Evolutionary conservation across 1,140 invertebrate genomes (phyloP).

Genomic region (Lysiphlebus fabarum): DNA sequence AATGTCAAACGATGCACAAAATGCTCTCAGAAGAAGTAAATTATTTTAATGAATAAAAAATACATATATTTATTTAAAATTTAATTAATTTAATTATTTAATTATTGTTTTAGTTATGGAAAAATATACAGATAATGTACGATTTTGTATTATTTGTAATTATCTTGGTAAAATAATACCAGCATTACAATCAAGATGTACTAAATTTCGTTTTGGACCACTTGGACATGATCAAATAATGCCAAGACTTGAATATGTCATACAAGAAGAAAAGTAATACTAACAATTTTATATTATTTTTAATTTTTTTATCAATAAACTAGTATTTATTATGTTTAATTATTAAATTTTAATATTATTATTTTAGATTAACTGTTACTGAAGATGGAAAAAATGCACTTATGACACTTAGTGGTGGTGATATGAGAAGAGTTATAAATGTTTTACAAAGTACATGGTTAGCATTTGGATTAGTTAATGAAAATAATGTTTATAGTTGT

Average conservation of each 20-base stretch:
- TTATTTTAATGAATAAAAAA: constrained; percentile 23
- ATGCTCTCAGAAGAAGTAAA: constrained; percentile 92
- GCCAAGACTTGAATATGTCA: constrained; percentile 83
- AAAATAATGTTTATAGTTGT: constrained; percentile 92
- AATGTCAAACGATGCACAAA: constrained; percentile 99
- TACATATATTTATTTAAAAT: not conserved
- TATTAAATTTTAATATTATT: constrained; percentile 3
- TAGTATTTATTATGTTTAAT: not conserved
- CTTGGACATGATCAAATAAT: constrained; percentile 82
- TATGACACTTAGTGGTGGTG: constrained; percentile 87
- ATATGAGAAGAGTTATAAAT: constrained; percentile 97
- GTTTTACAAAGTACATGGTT: constrained; percentile 87
- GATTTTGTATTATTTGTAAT: constrained; percentile 99
- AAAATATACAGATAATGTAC: constrained; percentile 96
- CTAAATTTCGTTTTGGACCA: constrained; percentile 95
- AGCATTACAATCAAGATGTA: constrained; percentile 96
- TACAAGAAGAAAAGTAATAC: constrained; percentile 78
- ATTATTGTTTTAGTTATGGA: constrained; percentile 78
- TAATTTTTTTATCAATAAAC: not conserved
- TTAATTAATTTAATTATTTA: not conserved
- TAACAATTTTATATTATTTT: constrained; percentile 17
- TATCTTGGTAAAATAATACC: constrained; percentile 98
- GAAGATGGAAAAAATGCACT: constrained; percentile 90
- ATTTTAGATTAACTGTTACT: constrained; percentile 74
- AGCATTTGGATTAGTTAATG: constrained; percentile 83